These are phyloP conservation scores for Bombus terrestris DNA, from an alignment of 1,140 invertebrate genomes.

Conservation along the genomic window DNA sequence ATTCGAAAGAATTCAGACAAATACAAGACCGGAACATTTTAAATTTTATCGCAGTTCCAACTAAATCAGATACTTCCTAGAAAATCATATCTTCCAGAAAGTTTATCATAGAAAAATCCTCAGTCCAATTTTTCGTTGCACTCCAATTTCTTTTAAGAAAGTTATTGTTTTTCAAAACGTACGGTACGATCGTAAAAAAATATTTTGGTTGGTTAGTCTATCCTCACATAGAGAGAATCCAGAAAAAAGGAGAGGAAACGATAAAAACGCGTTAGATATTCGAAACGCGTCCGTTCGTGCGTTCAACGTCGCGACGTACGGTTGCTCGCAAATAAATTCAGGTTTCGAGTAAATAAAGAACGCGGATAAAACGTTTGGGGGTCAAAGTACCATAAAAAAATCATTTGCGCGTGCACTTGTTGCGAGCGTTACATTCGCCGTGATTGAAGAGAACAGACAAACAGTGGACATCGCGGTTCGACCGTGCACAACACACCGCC, in stretches of 20 bases:
- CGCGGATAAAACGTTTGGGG: constrained; percentile 43
- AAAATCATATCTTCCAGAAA: background rate
- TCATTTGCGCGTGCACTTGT: constrained; percentile 44
- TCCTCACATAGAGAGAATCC: background rate
- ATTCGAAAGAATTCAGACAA: too few species aligned
- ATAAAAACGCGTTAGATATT: constrained; percentile 25
- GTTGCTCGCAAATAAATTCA: constrained; percentile 40
- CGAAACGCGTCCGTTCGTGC: constrained; percentile 12
- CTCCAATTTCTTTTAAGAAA: background rate
- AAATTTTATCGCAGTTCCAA: background rate
- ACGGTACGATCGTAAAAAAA: background rate
- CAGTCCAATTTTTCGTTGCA: too few species aligned
- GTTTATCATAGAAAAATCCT: too few species aligned
- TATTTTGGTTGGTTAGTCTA: background rate
- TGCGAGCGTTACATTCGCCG: constrained; percentile 28
- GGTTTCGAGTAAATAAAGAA: constrained; percentile 44
- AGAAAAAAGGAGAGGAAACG: background rate
- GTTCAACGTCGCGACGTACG: constrained; percentile 3
- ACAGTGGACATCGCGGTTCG: constrained; percentile 9
- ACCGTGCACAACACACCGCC: background rate
- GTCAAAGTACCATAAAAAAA: constrained; percentile 48
- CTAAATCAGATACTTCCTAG: background rate
- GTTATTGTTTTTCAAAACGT: background rate
- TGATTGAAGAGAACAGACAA: constrained; percentile 23
- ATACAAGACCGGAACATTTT: too few species aligned